Conservation (phyloP, 2,888 invertebrate genomes). For the Epirrhoe tristata region DNA sequence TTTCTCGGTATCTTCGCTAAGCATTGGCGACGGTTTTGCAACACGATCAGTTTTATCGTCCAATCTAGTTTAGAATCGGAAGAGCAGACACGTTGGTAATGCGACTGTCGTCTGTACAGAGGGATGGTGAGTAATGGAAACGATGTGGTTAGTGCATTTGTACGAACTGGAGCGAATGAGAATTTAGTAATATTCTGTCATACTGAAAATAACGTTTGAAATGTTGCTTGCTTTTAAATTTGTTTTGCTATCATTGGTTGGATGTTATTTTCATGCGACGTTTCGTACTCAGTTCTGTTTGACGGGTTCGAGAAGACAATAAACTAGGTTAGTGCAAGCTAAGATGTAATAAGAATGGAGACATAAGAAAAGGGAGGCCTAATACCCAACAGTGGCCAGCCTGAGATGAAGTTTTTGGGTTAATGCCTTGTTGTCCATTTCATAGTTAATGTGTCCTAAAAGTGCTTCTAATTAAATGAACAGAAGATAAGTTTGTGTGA, state of each 20-base stretch:
- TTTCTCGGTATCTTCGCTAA: slow-evolving; percentile 12
- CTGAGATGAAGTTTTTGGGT: neutral
- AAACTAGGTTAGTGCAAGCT: too few relatives aligned
- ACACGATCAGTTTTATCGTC: slow-evolving; percentile 31
- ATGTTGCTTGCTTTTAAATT: neutral
- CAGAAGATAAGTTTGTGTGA: too few relatives aligned
- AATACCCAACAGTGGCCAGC: neutral
- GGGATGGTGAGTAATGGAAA: slow-evolving; percentile 27
- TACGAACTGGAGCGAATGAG: slow-evolving; percentile 4
- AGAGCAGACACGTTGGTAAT: slow-evolving; percentile 33
- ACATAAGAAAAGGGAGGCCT: neutral
- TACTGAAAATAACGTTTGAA: neutral
- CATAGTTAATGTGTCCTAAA: neutral
- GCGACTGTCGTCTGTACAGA: slow-evolving; percentile 28
- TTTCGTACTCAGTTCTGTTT: neutral
- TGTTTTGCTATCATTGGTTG: neutral
- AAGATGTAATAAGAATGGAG: too few relatives aligned
- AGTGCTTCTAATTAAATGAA: neutral
- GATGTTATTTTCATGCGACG: neutral
- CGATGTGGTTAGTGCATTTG: slow-evolving; percentile 30
- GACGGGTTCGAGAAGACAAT: too few relatives aligned
- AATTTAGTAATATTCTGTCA: neutral
- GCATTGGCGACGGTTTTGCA: slow-evolving; percentile 21
- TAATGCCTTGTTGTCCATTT: neutral
- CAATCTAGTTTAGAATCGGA: slow-evolving; percentile 33